These are phyloP conservation scores for Cyprinus carpio DNA, from an alignment of 2,113 vertebrate species.

Conservation along the genomic window DNA sequence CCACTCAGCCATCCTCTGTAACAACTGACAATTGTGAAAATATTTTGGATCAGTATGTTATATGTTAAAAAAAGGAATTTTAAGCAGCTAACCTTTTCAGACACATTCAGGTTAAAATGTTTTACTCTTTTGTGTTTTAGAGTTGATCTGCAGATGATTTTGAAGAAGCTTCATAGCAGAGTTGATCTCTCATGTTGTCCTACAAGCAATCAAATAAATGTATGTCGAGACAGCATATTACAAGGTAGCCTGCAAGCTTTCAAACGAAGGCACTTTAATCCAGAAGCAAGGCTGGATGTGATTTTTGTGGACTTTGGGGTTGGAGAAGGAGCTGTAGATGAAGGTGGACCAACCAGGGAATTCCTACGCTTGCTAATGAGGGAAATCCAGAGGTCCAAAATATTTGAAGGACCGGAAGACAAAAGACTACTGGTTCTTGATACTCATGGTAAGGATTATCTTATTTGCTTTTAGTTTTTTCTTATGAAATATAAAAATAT, in stretches of 20 bases:
- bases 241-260: conserved; percentile 7
- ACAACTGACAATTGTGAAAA: conserved; percentile 3
- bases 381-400: conserved; percentile 8
- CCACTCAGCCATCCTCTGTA: neutral
- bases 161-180: conserved; percentile 28
- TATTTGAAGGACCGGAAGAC: conserved; percentile 23
- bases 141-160: conserved; percentile 29
- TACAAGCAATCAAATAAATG: conserved; percentile 26
- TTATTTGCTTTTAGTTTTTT: neutral
- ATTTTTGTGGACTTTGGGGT: conserved; percentile 23
- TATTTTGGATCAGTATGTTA: neutral
- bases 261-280: conserved; percentile 12
- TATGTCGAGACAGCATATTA: conserved; percentile 11
- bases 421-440: conserved; percentile 19
- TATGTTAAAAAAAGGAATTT: neutral
- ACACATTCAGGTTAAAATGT: neutral
- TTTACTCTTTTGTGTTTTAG: conserved; percentile 21
- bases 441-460: conserved; percentile 25
- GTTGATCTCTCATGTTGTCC: conserved; percentile 1
- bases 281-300: conserved; percentile 20
- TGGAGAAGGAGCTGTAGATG: conserved; percentile 34
- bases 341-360: conserved; percentile 33
- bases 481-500: neutral
- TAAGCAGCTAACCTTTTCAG: neutral
- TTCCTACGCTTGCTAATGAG: conserved; percentile 27